Base-by-base conservation (phyloP, 2,888 invertebrate genomes). In the Epinotia demarniana region DNA sequence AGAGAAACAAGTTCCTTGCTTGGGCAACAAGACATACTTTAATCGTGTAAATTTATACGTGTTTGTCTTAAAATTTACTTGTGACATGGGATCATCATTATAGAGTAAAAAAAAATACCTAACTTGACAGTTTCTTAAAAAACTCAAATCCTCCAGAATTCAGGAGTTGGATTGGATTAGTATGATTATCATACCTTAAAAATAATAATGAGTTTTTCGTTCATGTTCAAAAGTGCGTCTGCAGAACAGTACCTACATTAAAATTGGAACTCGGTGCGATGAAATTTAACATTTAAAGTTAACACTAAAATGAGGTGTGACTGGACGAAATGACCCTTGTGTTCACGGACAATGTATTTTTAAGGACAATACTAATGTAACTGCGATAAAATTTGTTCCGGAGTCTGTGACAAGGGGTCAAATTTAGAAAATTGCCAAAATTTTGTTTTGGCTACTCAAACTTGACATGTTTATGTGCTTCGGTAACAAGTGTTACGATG, bases 321-420 rank as follows among this genome's bases (percentile, higher is more conserved):
- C 92, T 83, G 87, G 84, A 84, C 82, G 83, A 87, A 91, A 89
- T 89, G 91, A 92, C 91, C 93, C 91, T 79, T 81, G 81, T 85
- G 81, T 91, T 92, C 82, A 93, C 91, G 93, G 90, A 86, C 90
- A 89, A 94, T 94, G 90, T 92, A 93, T 87, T 93, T 90, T 90
- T 89, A 87, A 90, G 87, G 87, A 87, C 85, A 89, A 90, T 89
- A 87, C 89, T 89, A 92, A 91, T 90, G 90, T 90, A 84, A 92
- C 89, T 86, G 91, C 86, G 83, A 89, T 88, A 88, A 87, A 91
- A 93, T 93, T 92, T 74, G 92, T 89, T 88, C 86, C 91, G 89
- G 85, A 78, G 79, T 80, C 84, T 79, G 79, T 83, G 84, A 88
- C 88, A 83, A 90, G 89, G 93, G 93, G 92, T 91, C 92, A 92